A percentile compares a stretch with the other conserved stretches of the same genome.
Conservation (phyloP, 2,888 invertebrate genomes). For the Rugalucina vietnamica region DNA sequence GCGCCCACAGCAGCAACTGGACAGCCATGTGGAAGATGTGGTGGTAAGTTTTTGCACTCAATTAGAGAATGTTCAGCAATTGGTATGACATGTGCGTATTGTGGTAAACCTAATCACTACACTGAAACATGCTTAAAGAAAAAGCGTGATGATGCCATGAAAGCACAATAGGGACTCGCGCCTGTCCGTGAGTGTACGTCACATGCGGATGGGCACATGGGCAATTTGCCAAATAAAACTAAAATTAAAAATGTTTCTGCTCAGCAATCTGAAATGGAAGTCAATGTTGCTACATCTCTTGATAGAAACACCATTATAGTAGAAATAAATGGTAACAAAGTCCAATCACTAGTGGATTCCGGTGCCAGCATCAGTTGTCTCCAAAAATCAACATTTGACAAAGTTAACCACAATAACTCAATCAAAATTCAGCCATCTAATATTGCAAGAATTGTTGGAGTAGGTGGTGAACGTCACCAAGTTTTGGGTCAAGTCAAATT, state of each 20-base stretch:
- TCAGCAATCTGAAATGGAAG: not conserved
- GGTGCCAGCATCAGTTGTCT: not conserved
- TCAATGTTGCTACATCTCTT: conserved; percentile 6
- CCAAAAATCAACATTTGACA: not conserved
- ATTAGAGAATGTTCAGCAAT: not conserved
- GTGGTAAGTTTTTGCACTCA: not conserved
- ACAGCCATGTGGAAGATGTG: not conserved
- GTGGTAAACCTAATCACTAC: not conserved
- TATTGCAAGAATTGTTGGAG: not conserved
- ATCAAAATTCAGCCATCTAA: not conserved
- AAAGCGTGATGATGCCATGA: not conserved
- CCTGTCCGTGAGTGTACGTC: conserved; percentile 13
- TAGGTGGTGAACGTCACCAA: not conserved
- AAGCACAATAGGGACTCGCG: conserved; percentile 24
- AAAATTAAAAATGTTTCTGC: not conserved
- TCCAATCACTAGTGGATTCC: not conserved
- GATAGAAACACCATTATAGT: conserved; percentile 21
- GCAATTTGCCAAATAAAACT: not conserved
- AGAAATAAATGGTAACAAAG: not conserved
- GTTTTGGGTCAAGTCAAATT: not conserved
- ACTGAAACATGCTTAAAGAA: not conserved
- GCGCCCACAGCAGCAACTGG: too few relatives aligned
- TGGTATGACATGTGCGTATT: not conserved
- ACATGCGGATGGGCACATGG: conserved; percentile 25
- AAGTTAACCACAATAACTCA: not conserved